phyloP scores from a whole-genome alignment of 2,888 invertebrate genomes.

The Hemistola chrysoprasaria region DNA sequence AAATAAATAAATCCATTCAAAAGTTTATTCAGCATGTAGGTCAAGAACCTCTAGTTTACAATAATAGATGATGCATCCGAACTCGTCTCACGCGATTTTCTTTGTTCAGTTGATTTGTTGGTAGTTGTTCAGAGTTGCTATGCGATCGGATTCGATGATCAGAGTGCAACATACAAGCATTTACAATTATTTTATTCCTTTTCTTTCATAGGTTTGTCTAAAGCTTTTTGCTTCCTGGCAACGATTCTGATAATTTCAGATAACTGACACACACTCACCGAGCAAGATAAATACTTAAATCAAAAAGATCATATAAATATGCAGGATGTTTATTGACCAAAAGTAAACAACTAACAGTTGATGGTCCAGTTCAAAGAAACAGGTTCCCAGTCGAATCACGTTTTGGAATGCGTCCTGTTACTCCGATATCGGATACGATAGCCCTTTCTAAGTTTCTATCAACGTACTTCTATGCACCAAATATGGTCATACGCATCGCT shows the following conservation, averaged over 20 bases:
- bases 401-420: constrained; percentile 46
- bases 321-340: constrained; percentile 7
- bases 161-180: no score
- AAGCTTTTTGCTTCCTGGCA: no score
- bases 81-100: constrained; percentile 44
- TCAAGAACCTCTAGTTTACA: constrained; percentile 57
- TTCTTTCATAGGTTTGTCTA: no score
- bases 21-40: constrained; percentile 50
- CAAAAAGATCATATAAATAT: no score
- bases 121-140: constrained; percentile 20
- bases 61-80: constrained; percentile 42
- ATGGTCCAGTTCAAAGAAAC: constrained; percentile 17
- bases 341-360: constrained; percentile 13
- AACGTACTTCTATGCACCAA: constrained; percentile 46
- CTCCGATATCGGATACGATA: constrained; percentile 30
- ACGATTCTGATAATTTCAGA: no score
- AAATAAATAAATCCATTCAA: constrained; percentile 9
- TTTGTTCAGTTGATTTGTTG: constrained; percentile 35
- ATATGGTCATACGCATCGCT: constrained; percentile 50
- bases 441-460: constrained; percentile 42
- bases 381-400: constrained; percentile 40
- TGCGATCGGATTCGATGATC: neutral
- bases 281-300: no score
- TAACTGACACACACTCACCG: no score
- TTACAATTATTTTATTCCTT: no score